A percentile compares a stretch with the other conserved stretches of the same genome.
phyloP scores from a whole-genome alignment of 2,888 invertebrate genomes.

The Clanis bilineata region DNA sequence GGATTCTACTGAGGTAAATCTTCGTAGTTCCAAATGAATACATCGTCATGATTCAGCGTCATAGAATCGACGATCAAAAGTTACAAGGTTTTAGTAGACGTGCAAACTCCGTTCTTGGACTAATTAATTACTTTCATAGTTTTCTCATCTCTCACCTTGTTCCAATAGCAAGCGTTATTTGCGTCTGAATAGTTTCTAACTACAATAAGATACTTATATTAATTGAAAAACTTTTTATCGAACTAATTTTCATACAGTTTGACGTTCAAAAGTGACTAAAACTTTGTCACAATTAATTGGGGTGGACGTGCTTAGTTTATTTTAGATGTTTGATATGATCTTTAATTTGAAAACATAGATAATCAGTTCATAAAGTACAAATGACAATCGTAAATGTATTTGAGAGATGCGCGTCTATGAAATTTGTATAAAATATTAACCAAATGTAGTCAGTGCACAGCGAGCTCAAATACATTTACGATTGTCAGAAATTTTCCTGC shows the following conservation, averaged over 20 bases:
- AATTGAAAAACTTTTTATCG: slow-evolving; percentile 10
- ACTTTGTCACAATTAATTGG: background rate
- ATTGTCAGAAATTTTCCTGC: too few relatives aligned
- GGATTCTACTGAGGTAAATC: too few relatives aligned
- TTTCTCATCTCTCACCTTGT: background rate
- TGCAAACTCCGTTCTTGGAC: background rate
- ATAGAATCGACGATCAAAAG: background rate
- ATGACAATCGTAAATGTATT: too few relatives aligned
- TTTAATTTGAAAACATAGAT: too few relatives aligned
- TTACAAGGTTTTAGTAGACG: background rate
- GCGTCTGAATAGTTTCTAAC: slow-evolving; percentile 6
- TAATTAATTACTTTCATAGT: slow-evolving; percentile 3
- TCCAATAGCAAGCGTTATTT: background rate
- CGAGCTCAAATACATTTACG: too few relatives aligned
- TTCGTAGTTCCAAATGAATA: too few relatives aligned
- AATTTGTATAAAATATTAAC: too few relatives aligned
- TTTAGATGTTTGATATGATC: background rate
- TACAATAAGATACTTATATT: background rate
- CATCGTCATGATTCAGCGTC: too few relatives aligned
- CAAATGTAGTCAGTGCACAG: too few relatives aligned
- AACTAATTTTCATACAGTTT: background rate
- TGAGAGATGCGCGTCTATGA: too few relatives aligned
- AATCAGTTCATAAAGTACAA: too few relatives aligned
- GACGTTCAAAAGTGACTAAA: background rate
- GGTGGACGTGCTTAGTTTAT: background rate